Evolutionary conservation across 2,888 invertebrate genomes (phyloP).

Genomic region (Agonum fuliginosum): DNA sequence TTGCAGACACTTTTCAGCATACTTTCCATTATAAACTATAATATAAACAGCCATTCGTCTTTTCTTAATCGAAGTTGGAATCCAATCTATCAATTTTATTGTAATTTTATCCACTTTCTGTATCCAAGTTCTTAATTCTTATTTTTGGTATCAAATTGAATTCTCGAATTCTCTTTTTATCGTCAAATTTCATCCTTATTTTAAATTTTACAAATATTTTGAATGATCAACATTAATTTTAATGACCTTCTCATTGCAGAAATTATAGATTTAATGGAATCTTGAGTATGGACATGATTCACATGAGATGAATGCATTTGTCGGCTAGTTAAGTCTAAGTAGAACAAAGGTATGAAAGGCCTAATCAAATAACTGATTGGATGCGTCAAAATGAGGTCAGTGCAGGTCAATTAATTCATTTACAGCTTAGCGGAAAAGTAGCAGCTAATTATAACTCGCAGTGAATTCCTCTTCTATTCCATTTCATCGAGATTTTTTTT

Average conservation of each 20-base stretch:
- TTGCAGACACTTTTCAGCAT: no score
- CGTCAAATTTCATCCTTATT: no score
- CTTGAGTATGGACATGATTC: background rate
- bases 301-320: background rate
- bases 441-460: slow-evolving; percentile 12
- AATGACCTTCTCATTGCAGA: background rate
- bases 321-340: slow-evolving; percentile 3
- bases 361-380: slow-evolving; percentile 14
- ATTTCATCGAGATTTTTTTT: background rate
- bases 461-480: background rate
- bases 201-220: no score
- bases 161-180: no score
- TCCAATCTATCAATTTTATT: no score
- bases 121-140: no score
- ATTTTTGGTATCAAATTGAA: no score
- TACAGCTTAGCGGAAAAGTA: slow-evolving; percentile 28
- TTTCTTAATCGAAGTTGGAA: no score
- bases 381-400: slow-evolving; percentile 13
- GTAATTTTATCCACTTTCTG: no score
- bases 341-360: slow-evolving; percentile 8
- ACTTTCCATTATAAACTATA: no score
- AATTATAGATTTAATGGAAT: background rate
- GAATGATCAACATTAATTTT: no score
- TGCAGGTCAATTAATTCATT: slow-evolving; percentile 32
- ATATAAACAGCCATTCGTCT: no score